Conservation (phyloP, 2,888 invertebrate genomes). For the Dione juno region DNA sequence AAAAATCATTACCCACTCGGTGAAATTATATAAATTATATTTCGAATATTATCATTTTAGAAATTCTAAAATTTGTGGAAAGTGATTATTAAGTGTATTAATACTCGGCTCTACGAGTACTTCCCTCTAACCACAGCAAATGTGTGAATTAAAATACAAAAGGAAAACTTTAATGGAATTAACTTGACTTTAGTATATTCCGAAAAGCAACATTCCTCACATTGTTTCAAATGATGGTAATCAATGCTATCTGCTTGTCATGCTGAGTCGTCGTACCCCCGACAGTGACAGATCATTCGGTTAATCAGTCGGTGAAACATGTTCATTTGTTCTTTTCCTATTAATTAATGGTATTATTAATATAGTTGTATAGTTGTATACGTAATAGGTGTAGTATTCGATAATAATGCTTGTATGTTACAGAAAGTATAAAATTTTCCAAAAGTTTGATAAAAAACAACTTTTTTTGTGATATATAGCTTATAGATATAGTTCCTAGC, state of each 20-base stretch:
- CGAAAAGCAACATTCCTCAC: not conserved
- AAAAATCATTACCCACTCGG: not conserved
- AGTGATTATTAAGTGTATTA: too few species aligned
- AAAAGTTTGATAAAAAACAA: too few species aligned
- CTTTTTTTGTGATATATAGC: too few species aligned
- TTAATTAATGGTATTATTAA: not conserved
- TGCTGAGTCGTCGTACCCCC: slow-evolving; percentile 2
- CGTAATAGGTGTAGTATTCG: not conserved
- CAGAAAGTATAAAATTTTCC: too few species aligned
- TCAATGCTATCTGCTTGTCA: slow-evolving; percentile 12
- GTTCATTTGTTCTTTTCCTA: slow-evolving; percentile 10
- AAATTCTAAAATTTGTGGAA: not conserved
- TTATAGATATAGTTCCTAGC: not conserved
- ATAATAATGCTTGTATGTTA: not conserved
- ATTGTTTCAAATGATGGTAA: slow-evolving; percentile 15
- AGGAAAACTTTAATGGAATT: too few species aligned
- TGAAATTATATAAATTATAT: not conserved
- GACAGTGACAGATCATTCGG: slow-evolving; percentile 26
- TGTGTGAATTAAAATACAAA: too few species aligned
- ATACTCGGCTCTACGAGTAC: too few species aligned
- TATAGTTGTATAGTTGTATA: not conserved
- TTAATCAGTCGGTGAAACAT: slow-evolving; percentile 18
- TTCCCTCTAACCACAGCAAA: too few species aligned
- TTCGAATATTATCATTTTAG: not conserved
- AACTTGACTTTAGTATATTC: not conserved